A percentile compares a stretch with the other conserved stretches of the same genome.
These are phyloP conservation scores for Momotus momota DNA, from an alignment of 2,797 vertebrate species.

Conservation along the genomic window DNA sequence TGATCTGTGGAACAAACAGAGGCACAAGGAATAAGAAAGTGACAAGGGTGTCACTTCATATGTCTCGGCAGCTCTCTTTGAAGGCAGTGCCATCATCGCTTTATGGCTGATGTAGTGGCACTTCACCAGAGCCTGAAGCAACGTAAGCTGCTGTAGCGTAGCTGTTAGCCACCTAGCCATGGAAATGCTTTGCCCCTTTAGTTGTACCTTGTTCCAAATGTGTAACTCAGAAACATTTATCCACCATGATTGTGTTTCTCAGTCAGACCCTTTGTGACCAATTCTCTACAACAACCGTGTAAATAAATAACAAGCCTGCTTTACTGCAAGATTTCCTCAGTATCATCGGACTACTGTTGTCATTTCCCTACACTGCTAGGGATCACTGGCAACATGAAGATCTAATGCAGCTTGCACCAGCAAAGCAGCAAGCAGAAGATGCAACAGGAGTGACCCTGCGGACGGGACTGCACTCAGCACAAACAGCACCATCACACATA, in stretches of 20 bases:
- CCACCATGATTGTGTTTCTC: neutral
- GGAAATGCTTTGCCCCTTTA: neutral
- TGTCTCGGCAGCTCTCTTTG: neutral
- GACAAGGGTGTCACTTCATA: neutral
- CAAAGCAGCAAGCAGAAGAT: neutral
- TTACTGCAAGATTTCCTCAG: neutral
- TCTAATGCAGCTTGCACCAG: neutral
- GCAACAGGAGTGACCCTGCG: neutral
- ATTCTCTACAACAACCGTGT: neutral
- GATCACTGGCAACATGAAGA: neutral
- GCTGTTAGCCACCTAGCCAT: neutral
- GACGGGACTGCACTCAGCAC: rapidly evolving
- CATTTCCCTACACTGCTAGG: neutral
- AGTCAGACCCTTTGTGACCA: neutral
- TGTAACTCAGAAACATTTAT: neutral
- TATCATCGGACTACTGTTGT: neutral
- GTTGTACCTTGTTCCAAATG: neutral
- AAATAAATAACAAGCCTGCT: neutral
- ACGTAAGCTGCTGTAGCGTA: no score
- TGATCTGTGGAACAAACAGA: slow-evolving; percentile 83
- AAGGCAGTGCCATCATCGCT: neutral
- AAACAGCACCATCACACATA: neutral
- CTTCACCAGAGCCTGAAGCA: neutral
- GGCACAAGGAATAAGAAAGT: neutral
- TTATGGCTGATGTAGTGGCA: neutral